Evolutionary conservation across 2,113 vertebrate species (phyloP).

Genomic region (Pyxicephalus adspersus): DNA sequence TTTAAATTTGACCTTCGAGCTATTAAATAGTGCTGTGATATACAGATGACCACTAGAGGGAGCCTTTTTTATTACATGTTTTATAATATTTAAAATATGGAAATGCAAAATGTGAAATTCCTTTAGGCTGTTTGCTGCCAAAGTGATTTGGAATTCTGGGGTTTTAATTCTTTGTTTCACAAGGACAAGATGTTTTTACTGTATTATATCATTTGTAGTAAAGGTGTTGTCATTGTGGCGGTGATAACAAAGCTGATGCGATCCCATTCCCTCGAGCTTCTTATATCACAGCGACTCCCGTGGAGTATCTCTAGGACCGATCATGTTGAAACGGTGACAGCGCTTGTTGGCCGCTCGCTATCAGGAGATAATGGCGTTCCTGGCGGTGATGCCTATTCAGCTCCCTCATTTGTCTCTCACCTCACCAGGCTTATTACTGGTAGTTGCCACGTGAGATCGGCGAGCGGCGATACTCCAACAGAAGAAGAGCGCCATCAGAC

Average conservation of each 20-base stretch:
- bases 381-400: not conserved
- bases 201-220: not conserved
- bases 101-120: too few relatives aligned
- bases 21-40: too few relatives aligned
- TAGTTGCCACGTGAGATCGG: constrained; percentile 14
- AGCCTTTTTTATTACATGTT: too few relatives aligned
- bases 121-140: too few relatives aligned
- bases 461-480: constrained; percentile 1
- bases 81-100: too few relatives aligned
- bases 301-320: not conserved
- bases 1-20: too few relatives aligned
- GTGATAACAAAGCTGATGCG: not conserved
- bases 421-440: constrained; percentile 31
- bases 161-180: not conserved
- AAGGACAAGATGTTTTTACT: not conserved
- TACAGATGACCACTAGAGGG: too few relatives aligned
- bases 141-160: not conserved
- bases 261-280: not conserved
- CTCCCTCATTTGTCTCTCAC: constrained; percentile 17
- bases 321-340: not conserved
- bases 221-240: not conserved
- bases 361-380: constrained; percentile 10
- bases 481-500: constrained; percentile 33
- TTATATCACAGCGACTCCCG: not conserved
- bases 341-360: not conserved